Base-by-base conservation (phyloP, 2,113 vertebrate species). In the Chaetodon trifascialis region DNA sequence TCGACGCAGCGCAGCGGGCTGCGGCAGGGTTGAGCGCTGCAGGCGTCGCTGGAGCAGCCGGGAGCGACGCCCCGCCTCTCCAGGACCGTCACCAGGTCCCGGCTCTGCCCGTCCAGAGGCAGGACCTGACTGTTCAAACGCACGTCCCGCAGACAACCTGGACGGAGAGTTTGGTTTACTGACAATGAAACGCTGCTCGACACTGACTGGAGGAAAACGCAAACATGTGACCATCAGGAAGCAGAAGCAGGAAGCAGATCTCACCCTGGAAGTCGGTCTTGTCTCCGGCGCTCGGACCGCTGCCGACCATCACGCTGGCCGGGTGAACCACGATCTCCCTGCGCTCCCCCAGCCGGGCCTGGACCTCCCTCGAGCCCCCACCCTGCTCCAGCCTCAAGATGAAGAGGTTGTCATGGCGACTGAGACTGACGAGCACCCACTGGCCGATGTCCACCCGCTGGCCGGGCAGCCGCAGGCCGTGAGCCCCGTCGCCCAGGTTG, bases 121-220 rank as follows among this genome's bases (percentile, higher is more conserved):
- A 98, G 94, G 0, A 81, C 59, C 79, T 94, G 94, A 0, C 96
- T 94, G 1, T 97, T 96, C 59, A 98, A 91, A 71, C 95, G 94
- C 16, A 97, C 95, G 11, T 98, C 97, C 55, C 94, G 89, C 91
- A 98, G 92, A 30, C 97, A 98, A n/a, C 97, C 97, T 98, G 89
- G 7, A 63, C 2, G 17, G 21, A 34, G 56, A 21, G 56, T 16
- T 7, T 34, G 56, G 2, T 9, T 15, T 5, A 40, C 5, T 4
- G 38, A 3, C 38, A 8, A 4, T 30, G 30, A 30, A 30, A 30
- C 30, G 30, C 30, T 30, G 30, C 30, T 30, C 30, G 3, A 30
- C 30, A 30, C 30, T 30, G 30, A 30, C 3, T 30, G 30, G 30
- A 30, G 30, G 30, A 30, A 30, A 30, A 30, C n/a, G 3, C 30